Percentiles rank a stretch among this genome's conserved stretches.
Conservation (phyloP, 2,888 invertebrate species). For the Chaetogeoica ovagalla region DNA sequence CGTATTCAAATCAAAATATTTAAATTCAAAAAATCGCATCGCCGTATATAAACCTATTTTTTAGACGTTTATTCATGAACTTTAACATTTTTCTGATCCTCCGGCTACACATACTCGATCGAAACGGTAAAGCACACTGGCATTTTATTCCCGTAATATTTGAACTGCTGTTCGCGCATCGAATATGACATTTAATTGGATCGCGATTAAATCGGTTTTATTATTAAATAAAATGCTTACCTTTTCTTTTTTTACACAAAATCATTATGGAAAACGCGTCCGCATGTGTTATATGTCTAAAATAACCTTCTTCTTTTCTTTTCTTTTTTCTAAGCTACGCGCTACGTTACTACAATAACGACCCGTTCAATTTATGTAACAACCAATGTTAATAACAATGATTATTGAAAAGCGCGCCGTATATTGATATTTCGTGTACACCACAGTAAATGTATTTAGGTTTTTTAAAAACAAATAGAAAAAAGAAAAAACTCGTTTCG, state of each 20-base stretch:
- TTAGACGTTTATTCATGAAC: too few species aligned
- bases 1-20: too few species aligned
- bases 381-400: background rate
- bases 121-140: too few species aligned
- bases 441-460: background rate
- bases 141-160: too few species aligned
- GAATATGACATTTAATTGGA: too few species aligned
- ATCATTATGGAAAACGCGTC: conserved; percentile 25
- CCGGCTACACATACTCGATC: too few species aligned
- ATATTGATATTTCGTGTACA: background rate
- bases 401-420: background rate
- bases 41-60: too few species aligned
- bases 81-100: too few species aligned
- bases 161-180: too few species aligned
- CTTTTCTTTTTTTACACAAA: conserved; percentile 47
- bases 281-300: background rate
- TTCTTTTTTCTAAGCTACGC: background rate
- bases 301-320: background rate
- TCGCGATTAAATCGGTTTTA: background rate
- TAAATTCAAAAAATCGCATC: too few species aligned
- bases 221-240: conserved; percentile 12
- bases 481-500: background rate
- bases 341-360: background rate
- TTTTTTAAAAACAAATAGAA: too few species aligned
- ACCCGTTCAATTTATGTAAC: background rate